Percentiles rank a stretch among this genome's conserved stretches.
These are phyloP conservation scores for Geotrypetes seraphini DNA, from an alignment of 2,797 vertebrate species.

Conservation along the genomic window DNA sequence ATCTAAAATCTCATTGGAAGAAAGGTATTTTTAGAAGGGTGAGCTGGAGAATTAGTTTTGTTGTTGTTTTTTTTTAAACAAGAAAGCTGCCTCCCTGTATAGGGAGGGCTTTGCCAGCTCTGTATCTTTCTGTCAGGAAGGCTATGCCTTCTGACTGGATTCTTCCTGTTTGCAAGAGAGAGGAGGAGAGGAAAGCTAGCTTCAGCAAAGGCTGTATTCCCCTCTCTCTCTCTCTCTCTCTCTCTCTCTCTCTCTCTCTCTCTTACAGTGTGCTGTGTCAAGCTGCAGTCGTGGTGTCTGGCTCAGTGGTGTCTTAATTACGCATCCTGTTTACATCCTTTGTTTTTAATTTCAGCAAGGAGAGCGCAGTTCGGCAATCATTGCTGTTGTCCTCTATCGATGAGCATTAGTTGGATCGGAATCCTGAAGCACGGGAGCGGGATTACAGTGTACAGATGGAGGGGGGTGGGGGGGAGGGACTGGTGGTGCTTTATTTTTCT, in stretches of 20 bases:
- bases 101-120: too few relatives aligned
- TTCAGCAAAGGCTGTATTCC: slow-evolving; percentile 8
- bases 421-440: slow-evolving; percentile 21
- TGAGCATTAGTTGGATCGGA: slow-evolving; percentile 44
- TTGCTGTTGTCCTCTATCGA: slow-evolving; percentile 28
- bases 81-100: too few relatives aligned
- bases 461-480: slow-evolving; percentile 6
- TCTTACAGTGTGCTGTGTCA: slow-evolving; percentile 36
- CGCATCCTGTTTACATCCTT: slow-evolving; percentile 72
- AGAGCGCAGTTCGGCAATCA: slow-evolving; percentile 39
- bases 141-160: slow-evolving; percentile 1
- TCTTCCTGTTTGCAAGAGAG: slow-evolving; percentile 4
- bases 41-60: too few relatives aligned
- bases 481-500: too few relatives aligned
- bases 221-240: too few relatives aligned
- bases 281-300: slow-evolving; percentile 52
- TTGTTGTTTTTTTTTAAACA: slow-evolving; percentile 13
- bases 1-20: too few relatives aligned
- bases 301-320: slow-evolving; percentile 63
- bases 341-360: slow-evolving; percentile 64
- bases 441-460: too few relatives aligned
- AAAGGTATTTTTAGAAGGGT: too few relatives aligned
- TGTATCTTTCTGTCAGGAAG: slow-evolving; percentile 9
- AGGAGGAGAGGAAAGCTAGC: slow-evolving; percentile 1
- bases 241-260: neutral